These are phyloP conservation scores for Eriocheir sinensis DNA, from an alignment of 1,140 invertebrate species.

Conservation along the genomic window DNA sequence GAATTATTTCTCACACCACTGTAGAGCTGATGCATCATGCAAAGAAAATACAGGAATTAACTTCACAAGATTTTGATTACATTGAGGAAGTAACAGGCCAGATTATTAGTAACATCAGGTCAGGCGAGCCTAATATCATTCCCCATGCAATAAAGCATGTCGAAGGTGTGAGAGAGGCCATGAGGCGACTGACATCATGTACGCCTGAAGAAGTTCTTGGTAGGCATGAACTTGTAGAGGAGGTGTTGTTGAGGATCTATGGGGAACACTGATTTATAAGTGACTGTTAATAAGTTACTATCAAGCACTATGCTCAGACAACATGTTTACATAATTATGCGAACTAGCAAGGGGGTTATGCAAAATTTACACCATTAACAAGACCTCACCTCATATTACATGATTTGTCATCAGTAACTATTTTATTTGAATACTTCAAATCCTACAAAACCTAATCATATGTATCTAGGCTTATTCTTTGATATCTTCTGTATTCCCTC, in stretches of 20 bases:
- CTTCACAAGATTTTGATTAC: background rate
- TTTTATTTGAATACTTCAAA: too few relatives aligned
- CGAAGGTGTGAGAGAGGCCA: background rate
- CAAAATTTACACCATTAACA: too few relatives aligned
- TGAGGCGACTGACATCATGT: background rate
- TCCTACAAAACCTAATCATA: too few relatives aligned
- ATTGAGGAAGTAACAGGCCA: constrained; percentile 32
- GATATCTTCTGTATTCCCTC: too few relatives aligned
- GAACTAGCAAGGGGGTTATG: too few relatives aligned
- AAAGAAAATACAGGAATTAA: constrained; percentile 54
- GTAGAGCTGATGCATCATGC: constrained; percentile 34
- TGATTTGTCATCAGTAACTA: too few relatives aligned
- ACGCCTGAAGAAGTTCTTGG: background rate
- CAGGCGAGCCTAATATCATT: constrained; percentile 45
- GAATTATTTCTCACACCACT: constrained; percentile 9
- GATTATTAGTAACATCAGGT: constrained; percentile 36
- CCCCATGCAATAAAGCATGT: constrained; percentile 39
- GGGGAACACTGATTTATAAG: background rate
- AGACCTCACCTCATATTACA: too few relatives aligned
- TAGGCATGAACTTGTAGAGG: constrained; percentile 6
- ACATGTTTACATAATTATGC: too few relatives aligned
- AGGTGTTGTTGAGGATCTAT: background rate
- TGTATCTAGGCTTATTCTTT: too few relatives aligned
- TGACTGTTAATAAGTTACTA: too few relatives aligned
- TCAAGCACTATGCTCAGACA: too few relatives aligned